Evolutionary conservation across 1,140 invertebrate genomes (phyloP), one percentile per base, ranked within the genome.

Genomic region (Mylabris phalerata): DNA sequence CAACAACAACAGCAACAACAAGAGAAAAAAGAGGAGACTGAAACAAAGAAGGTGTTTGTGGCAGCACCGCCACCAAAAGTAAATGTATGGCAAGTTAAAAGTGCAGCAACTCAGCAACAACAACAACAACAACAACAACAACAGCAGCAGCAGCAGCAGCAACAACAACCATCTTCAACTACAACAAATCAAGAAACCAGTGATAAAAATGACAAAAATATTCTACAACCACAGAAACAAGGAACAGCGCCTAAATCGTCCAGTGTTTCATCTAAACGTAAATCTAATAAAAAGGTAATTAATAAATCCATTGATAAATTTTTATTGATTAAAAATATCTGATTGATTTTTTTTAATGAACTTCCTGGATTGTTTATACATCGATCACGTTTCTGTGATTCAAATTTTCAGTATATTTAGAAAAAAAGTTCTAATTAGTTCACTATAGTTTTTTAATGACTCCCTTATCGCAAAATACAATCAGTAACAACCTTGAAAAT

Each of bases 231-330:
- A 9, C 65, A 69, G 45, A 76, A 76, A 65, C 66, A 75, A 63
- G 73, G 70, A 47, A 65, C 67, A 44, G 56, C 57, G 2, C 13
- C 45, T 2, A 64, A 64, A 57, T 45, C 49, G 46, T 51, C 76
- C 40, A 43, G 77, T 32, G 75, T 82, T 49, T 76, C 80, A 13
- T 69, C 80, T 67, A 79, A 78, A 67, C 79, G 77, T 73, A 82
- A 78, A 75, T 77, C 79, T 59, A 83, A 83, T 61, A 79, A 81
- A 62, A 82, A 80, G 78, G 83, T 84, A 71, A 70, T 69, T 47
- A 0, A 40, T 7, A n/a, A 42, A n/a, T 42, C 10, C 11, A n/a
- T 42, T 42, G 4, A 42, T 42, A 7, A 42, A 42, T 9, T 4
- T 42, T 42, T n/a, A 42, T 42, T 5, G 11, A 9, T 9, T 42